Percentiles rank a stretch among this genome's conserved stretches.
Evolutionary conservation across 2,113 vertebrate genomes (phyloP).

Genomic region (Pterophyllum scalare): DNA sequence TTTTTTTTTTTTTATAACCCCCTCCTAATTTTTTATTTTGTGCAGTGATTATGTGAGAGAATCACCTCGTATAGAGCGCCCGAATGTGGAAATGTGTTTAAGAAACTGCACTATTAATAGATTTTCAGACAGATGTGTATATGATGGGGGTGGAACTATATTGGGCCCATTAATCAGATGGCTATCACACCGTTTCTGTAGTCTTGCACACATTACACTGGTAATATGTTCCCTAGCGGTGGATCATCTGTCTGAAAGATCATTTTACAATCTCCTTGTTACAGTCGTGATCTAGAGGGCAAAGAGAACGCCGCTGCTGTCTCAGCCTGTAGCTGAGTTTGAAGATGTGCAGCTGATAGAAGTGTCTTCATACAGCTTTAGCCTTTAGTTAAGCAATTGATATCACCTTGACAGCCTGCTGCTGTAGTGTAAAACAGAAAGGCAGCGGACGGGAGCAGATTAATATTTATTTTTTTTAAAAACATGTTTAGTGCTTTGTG

Average conservation of each 20-base stretch:
- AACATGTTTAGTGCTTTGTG: neutral
- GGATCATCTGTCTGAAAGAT: neutral
- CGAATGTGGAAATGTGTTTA: fast-evolving
- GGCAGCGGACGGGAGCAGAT: neutral
- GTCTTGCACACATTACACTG: neutral
- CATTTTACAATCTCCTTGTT: neutral
- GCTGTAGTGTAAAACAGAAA: neutral
- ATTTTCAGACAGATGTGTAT: neutral
- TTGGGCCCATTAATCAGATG: neutral
- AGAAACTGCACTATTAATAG: neutral
- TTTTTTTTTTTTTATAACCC: too few relatives aligned
- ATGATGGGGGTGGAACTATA: neutral
- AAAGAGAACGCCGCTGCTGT: neutral
- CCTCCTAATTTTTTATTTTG: neutral
- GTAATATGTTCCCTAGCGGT: neutral
- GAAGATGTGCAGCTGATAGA: neutral
- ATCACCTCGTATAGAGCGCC: neutral
- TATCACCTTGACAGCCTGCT: too few relatives aligned
- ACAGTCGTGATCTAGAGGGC: neutral
- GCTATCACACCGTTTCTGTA: neutral
- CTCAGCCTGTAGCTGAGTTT: neutral
- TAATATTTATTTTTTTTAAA: neutral
- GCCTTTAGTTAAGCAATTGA: too few relatives aligned
- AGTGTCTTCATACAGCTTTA: neutral
- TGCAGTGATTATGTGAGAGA: too few relatives aligned